Conservation (phyloP, 2,888 invertebrate species). For the Drepana falcataria region DNA sequence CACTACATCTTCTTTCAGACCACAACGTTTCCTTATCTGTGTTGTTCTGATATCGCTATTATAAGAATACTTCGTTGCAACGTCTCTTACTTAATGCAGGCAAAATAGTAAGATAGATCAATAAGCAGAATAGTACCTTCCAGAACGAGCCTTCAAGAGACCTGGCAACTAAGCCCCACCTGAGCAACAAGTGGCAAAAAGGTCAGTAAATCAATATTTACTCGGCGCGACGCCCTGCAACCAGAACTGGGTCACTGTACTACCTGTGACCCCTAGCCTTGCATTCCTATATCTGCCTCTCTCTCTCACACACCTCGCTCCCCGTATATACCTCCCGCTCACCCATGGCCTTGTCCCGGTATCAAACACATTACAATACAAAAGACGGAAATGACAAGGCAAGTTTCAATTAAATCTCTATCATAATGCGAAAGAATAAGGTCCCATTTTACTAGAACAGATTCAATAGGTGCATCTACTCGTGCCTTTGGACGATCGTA, state of each 20-base stretch:
- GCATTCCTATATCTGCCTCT: constrained; percentile 52
- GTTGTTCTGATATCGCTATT: too few relatives aligned
- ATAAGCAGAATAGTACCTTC: background rate
- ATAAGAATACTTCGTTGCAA: too few relatives aligned
- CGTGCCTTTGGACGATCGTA: constrained; percentile 43
- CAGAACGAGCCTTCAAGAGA: too few relatives aligned
- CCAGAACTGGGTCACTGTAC: constrained; percentile 69
- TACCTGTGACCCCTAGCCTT: constrained; percentile 71
- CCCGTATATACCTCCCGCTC: constrained; percentile 38
- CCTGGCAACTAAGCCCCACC: background rate
- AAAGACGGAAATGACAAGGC: constrained; percentile 60
- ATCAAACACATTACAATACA: constrained; percentile 55
- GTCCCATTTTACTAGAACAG: constrained; percentile 23
- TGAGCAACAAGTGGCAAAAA: constrained; percentile 61
- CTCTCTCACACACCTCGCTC: constrained; percentile 26
- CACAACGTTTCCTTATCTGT: too few relatives aligned
- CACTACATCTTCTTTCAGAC: too few relatives aligned
- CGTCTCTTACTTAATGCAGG: too few relatives aligned
- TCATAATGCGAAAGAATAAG: constrained; percentile 31
- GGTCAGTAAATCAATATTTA: constrained; percentile 72
- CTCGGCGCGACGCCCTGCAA: constrained; percentile 60
- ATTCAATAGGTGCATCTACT: constrained; percentile 40
- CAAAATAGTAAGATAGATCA: background rate
- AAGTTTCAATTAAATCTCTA: constrained; percentile 49
- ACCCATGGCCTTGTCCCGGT: constrained; percentile 57